These are phyloP conservation scores for Coregonus ussuriensis DNA, from an alignment of 2,797 vertebrate genomes.

Conservation along the genomic window DNA sequence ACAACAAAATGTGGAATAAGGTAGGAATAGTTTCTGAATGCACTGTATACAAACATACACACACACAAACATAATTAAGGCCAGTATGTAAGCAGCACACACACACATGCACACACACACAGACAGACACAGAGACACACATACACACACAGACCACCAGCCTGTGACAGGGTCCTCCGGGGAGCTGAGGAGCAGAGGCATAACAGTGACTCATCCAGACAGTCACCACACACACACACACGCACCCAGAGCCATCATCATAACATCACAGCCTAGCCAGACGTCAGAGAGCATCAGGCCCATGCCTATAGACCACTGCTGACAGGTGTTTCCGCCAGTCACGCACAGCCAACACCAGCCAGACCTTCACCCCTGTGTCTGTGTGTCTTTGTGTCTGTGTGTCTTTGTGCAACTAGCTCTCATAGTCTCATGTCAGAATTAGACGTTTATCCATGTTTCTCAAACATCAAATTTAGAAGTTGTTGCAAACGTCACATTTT, in stretches of 20 bases:
- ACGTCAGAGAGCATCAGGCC: constrained; percentile 72
- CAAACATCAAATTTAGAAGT: no score
- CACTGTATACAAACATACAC: no score
- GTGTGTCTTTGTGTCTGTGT: constrained; percentile 1
- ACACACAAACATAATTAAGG: no score
- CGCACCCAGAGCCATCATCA: constrained; percentile 9
- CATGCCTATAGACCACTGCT: constrained; percentile 61
- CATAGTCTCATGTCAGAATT: no score
- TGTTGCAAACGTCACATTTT: no score
- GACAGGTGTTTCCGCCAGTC: constrained; percentile 78
- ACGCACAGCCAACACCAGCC: constrained; percentile 58
- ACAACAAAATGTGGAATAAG: no score
- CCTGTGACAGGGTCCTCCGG: constrained; percentile 69
- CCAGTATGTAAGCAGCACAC: no score
- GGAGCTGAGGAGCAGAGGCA: constrained; percentile 64
- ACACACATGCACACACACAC: no score
- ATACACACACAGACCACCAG: constrained; percentile 61
- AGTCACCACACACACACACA: constrained; percentile 38
- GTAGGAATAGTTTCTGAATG: no score
- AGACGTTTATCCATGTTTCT: no score
- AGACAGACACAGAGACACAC: not conserved
- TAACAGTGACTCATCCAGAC: constrained; percentile 75
- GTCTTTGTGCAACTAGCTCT: not conserved
- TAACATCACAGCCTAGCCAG: constrained; percentile 30
- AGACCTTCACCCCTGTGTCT: constrained; percentile 21